Base-by-base conservation (phyloP, 64 coral and sea anemone genomes). In the Actinia tenebrosa region DNA sequence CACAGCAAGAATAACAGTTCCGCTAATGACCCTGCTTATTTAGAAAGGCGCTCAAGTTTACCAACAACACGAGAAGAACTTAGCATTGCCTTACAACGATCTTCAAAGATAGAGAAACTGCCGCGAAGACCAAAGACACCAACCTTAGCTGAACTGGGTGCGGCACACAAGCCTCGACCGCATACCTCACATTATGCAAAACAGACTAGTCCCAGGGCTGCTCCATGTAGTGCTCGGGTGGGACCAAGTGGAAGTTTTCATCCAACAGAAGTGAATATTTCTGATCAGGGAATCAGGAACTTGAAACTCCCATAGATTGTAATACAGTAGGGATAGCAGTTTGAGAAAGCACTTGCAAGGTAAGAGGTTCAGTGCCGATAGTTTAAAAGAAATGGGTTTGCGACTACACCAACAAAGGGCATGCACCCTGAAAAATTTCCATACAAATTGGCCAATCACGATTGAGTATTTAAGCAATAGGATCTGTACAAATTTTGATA, bases 131-230 rank as follows among this genome's bases (percentile, higher is more conserved):
- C 53, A 11, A 80, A 58, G 45, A 44, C 54, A 13, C 60, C 84
- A 43, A 83, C 10, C 20, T 66, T 83, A 30, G 25, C 79, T 6
- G 46, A 46, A 1, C 19, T 81, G 16, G 84, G 45, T 9, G 75
- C 83, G 83, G 50, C 75, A 43, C 44, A 64, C 14, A 69, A 87
- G 54, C 78, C n/a, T 55, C 44, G 90, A 64, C 90, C 90, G 9
- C 90, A 91, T 45, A 91, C 90, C 20, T 91, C 90, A 47, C 90
- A 91, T 37, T 72, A 83, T 59, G 78, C 63, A 61, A 87, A n/a
- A 45, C 60, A 64, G 44, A 66, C 23, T 26, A 91, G 84, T 46
- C 84, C 84, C 83, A 90, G 89, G 82, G 84, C 89, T 58, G 80
- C 43, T 43, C 83, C 53, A 10, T 20, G 27, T 37, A 90, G 64